Conservation (phyloP, 1,140 invertebrate genomes). For the Manduca sexta region DNA sequence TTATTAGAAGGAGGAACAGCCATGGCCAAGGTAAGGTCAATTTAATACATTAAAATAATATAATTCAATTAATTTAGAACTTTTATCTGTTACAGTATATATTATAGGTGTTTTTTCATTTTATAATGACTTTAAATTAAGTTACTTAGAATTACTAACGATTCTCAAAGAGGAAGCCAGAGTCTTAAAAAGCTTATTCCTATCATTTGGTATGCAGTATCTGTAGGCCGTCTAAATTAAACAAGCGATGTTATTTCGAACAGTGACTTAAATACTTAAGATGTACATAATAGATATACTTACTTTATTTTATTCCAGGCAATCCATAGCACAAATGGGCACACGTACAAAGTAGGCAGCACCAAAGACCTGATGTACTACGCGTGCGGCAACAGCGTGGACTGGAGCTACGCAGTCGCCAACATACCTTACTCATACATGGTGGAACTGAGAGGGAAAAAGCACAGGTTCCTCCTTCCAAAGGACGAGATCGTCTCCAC, state of each 20-base stretch:
- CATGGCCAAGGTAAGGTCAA: conserved; percentile 46
- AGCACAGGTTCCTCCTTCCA: conserved; percentile 80
- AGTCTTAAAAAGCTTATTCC: no score
- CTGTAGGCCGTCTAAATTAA: no score
- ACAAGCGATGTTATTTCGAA: no score
- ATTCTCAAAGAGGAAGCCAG: no score
- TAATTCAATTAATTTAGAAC: not conserved
- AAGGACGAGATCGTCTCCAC: conserved; percentile 78
- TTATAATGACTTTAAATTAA: no score
- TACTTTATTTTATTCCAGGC: conserved; percentile 28
- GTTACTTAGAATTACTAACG: no score
- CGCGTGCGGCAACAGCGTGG: conserved; percentile 78
- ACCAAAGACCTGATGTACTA: conserved; percentile 67
- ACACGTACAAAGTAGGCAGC: conserved; percentile 57
- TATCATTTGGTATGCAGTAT: no score
- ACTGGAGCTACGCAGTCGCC: conserved; percentile 78
- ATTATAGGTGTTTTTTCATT: no score
- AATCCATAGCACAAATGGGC: conserved; percentile 36
- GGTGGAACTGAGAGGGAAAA: conserved; percentile 79
- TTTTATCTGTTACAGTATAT: no score
- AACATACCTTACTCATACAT: conserved; percentile 80
- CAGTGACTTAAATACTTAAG: no score
- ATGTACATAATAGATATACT: not conserved
- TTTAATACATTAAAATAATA: not conserved
- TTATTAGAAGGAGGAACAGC: conserved; percentile 68